These are phyloP conservation scores for Petrocephalus zakoni DNA, from an alignment of 2,113 vertebrate genomes.

Conservation along the genomic window DNA sequence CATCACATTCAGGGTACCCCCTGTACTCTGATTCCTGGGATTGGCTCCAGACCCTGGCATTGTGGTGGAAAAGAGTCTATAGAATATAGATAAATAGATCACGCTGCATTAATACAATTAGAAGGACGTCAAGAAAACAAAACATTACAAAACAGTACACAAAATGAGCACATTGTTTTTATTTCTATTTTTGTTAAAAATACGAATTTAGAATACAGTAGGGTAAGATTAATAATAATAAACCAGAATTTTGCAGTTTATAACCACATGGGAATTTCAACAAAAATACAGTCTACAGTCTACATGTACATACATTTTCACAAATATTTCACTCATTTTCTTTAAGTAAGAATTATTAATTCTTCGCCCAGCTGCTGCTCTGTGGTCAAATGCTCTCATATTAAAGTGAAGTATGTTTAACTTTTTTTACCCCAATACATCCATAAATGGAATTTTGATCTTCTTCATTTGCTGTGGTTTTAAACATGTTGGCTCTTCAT, in stretches of 20 bases:
- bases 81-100: background rate
- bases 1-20: background rate
- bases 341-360: background rate
- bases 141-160: background rate
- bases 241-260: background rate
- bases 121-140: background rate
- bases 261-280: background rate
- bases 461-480: background rate
- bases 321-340: background rate
- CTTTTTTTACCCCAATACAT: background rate
- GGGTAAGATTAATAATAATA: background rate
- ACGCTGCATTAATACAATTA: background rate
- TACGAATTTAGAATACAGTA: background rate
- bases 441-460: background rate
- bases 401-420: background rate
- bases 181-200: slow-evolving; percentile 4
- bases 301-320: background rate
- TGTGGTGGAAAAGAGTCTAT: background rate
- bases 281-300: background rate
- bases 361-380: background rate
- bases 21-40: background rate
- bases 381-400: background rate
- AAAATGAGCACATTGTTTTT: background rate
- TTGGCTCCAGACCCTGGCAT: background rate
- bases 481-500: background rate